A percentile compares a stretch with the other conserved stretches of the same genome.
Evolutionary conservation across 2,888 invertebrate species (phyloP).

Genomic region (Diarsia rubi): DNA sequence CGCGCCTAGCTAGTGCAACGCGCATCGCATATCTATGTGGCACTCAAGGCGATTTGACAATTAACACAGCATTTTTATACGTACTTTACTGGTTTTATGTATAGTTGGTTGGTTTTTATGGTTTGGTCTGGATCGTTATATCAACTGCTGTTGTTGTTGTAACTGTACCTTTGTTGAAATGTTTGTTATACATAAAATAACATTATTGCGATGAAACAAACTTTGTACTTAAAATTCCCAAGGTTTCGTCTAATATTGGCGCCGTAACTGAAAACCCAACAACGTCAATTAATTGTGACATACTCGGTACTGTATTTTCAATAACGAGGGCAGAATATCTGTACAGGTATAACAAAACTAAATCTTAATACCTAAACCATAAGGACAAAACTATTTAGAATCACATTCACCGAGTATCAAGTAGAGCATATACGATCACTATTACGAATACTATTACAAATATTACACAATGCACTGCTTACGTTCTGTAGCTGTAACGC

Average conservation of each 20-base stretch:
- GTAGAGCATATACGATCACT: slow-evolving; percentile 44
- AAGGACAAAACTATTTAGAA: not conserved
- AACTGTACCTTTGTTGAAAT: not conserved
- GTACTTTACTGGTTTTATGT: slow-evolving; percentile 32
- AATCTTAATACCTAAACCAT: not conserved
- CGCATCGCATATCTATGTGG: slow-evolving; percentile 78
- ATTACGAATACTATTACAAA: slow-evolving; percentile 42
- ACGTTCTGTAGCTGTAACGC: slow-evolving; percentile 22
- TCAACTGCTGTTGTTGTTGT: slow-evolving; percentile 14
- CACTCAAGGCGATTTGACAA: slow-evolving; percentile 74
- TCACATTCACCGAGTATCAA: slow-evolving; percentile 26
- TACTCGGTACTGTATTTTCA: not conserved
- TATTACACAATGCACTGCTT: slow-evolving; percentile 47
- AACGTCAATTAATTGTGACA: not conserved
- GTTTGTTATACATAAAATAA: not conserved
- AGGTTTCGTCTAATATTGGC: not conserved
- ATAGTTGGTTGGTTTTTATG: not conserved
- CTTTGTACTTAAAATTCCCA: not conserved
- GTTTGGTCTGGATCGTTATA: slow-evolving; percentile 3
- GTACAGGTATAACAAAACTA: not conserved
- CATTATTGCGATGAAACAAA: not conserved
- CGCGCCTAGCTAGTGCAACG: slow-evolving; percentile 65
- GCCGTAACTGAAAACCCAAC: too few species aligned
- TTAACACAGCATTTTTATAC: slow-evolving; percentile 65
- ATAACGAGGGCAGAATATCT: not conserved